Base-by-base conservation (phyloP, 30 jellyfish, hydroid and myxozoan genomes). In the Hydractinia symbiolongicarpus region DNA sequence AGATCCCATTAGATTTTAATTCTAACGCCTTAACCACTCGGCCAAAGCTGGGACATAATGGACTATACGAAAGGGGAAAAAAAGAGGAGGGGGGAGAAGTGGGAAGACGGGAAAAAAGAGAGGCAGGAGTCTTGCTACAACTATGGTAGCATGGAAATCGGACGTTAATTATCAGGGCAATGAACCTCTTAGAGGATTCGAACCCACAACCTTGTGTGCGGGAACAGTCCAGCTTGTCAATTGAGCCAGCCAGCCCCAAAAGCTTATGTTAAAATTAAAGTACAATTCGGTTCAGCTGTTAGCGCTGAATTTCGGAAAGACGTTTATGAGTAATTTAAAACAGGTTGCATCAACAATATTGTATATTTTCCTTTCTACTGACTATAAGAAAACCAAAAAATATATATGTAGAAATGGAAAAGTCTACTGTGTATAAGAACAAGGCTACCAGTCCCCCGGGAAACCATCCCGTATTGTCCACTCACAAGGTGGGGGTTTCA, bases 361-460 rank as follows among this genome's bases (percentile, higher is more conserved):
- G n/a, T n/a, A 57, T 9, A 10, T n/a, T n/a, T 9, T 10, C 13
- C 68, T 57, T 57, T 57, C 10, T 57, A n/a, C n/a, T 57, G 13
- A 57, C 68, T 10, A n/a, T 57, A 57, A 10, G n/a, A 57, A n/a
- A 10, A n/a, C 10, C n/a, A 10, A 57, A 10, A n/a, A 10, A 57
- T 57, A n/a, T 10, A 10, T n/a, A 57, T 57, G 68, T 10, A 10
- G n/a, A 57, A 9, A n/a, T 57, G n/a, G 68, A 10, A 57, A 57
- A 57, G n/a, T n/a, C 68, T 57, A 10, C n/a, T 57, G 68, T 57
- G n/a, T n/a, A n/a, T n/a, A n/a, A n/a, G n/a, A n/a, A n/a, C n/a
- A n/a, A n/a, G n/a, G 68, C 68, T 57, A 57, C 68, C 68, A n/a
- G 68, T 57, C 68, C 68, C 68, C 68, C 68, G n/a, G 68, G 68